Percentiles rank a stretch among this genome's conserved stretches.
phyloP scores from a whole-genome alignment of 2,888 invertebrate species.

The Fabriciana adippe region DNA sequence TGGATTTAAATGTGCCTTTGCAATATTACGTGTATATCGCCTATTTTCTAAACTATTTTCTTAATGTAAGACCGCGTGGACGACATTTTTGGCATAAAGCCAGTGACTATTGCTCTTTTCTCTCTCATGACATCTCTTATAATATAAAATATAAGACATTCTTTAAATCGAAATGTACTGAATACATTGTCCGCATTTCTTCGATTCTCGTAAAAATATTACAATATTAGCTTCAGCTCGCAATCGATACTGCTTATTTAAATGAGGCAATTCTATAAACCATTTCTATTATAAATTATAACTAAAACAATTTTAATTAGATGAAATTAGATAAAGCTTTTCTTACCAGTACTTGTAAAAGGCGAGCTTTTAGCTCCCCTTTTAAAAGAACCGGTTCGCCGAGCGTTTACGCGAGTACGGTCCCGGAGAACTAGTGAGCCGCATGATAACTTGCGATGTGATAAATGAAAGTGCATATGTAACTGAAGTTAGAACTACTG shows the following conservation, averaged over 20 bases:
- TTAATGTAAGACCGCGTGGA: slow-evolving; percentile 69
- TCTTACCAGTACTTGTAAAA: slow-evolving; percentile 44
- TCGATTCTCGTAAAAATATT: not conserved
- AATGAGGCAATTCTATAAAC: not conserved
- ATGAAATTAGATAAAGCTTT: slow-evolving; percentile 10
- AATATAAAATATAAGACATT: slow-evolving; percentile 62
- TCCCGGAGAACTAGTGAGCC: slow-evolving; percentile 28
- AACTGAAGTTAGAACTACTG: slow-evolving; percentile 43
- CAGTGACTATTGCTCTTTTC: slow-evolving; percentile 73
- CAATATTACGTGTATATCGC: slow-evolving; percentile 45
- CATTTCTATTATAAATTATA: not conserved
- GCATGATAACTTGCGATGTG: slow-evolving; percentile 44
- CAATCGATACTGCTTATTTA: not conserved
- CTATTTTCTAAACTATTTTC: slow-evolving; percentile 72
- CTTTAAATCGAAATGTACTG: slow-evolving; percentile 34
- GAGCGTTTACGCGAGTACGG: slow-evolving; percentile 26
- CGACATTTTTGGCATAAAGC: slow-evolving; percentile 74
- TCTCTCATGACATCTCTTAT: slow-evolving; percentile 66
- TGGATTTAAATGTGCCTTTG: slow-evolving; percentile 30
- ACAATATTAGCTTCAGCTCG: not conserved
- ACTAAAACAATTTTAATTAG: not conserved
- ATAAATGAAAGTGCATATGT: slow-evolving; percentile 70
- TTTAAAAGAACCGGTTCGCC: slow-evolving; percentile 26
- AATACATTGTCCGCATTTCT: not conserved
- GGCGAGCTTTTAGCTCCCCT: slow-evolving; percentile 28